phyloP scores from a whole-genome alignment of 1,140 invertebrate species.

The Stegodyphus dumicola region DNA sequence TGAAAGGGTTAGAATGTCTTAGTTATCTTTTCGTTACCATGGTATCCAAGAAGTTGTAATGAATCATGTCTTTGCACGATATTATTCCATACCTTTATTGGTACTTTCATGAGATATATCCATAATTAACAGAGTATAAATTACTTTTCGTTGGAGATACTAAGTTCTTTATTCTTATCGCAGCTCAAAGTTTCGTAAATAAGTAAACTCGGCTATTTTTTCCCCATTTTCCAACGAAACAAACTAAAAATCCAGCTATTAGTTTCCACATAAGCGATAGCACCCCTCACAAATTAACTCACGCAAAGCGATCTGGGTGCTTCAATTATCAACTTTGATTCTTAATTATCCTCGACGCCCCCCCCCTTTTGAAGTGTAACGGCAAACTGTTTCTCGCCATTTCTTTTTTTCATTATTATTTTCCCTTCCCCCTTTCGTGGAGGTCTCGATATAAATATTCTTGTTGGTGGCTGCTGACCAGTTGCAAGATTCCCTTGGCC shows the following conservation, averaged over 20 bases:
- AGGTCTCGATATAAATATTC: conserved; percentile 26
- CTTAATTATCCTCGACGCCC: conserved; percentile 20
- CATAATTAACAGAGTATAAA: not conserved
- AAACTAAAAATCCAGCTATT: conserved; percentile 4
- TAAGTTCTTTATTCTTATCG: not conserved
- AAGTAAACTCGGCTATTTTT: not conserved
- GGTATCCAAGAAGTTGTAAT: no score
- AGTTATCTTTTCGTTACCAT: no score
- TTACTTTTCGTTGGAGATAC: not conserved
- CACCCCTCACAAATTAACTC: conserved; percentile 24
- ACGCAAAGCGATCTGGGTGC: conserved; percentile 23
- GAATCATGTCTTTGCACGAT: no score
- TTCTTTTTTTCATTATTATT: no score
- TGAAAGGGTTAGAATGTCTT: no score
- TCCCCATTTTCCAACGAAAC: not conserved
- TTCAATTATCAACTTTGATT: conserved; percentile 50
- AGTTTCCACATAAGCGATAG: not conserved
- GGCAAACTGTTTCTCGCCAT: no score
- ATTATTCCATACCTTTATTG: no score
- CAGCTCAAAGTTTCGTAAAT: conserved; percentile 10
- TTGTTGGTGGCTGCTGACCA: conserved; percentile 15
- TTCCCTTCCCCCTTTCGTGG: no score
- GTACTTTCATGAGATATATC: no score
- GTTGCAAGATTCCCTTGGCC: conserved; percentile 18
- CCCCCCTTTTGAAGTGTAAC: not conserved